Evolutionary conservation across 1,140 invertebrate genomes (phyloP).

Genomic region (Heliothis virescens): DNA sequence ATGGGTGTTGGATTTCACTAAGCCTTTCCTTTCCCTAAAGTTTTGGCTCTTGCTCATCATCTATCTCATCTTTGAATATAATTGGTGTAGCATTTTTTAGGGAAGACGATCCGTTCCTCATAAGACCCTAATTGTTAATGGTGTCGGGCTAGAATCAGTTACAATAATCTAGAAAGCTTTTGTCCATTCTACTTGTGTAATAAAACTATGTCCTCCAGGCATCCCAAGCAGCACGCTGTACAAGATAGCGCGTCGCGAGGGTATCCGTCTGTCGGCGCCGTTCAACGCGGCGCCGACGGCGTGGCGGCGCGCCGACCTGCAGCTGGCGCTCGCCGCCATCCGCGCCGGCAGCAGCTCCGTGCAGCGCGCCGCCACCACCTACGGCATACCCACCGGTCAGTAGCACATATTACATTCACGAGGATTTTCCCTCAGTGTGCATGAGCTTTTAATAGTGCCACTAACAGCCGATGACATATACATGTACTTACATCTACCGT

Average conservation of each 20-base stretch:
- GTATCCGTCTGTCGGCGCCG: conserved; percentile 94
- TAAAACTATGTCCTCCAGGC: conserved; percentile 71
- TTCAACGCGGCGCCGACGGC: conserved; percentile 96
- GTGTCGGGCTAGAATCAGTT: too few species aligned
- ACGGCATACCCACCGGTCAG: conserved; percentile 92
- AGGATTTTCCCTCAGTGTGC: neutral
- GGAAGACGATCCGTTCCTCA: too few species aligned
- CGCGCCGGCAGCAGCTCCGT: conserved; percentile 93
- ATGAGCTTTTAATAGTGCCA: neutral
- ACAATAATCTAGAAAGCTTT: too few species aligned
- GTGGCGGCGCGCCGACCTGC: conserved; percentile 94
- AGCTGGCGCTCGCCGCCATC: conserved; percentile 93
- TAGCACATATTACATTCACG: neutral
- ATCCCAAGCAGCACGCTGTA: conserved; percentile 96
- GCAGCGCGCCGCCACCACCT: conserved; percentile 93
- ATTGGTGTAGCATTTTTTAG: too few species aligned
- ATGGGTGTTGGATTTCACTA: neutral
- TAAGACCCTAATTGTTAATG: too few species aligned
- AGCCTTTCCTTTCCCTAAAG: too few species aligned
- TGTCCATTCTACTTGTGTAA: too few species aligned
- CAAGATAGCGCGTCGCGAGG: conserved; percentile 95
- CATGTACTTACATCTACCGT: neutral
- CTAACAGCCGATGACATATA: neutral
- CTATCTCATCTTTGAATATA: too few species aligned
- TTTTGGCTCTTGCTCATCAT: too few species aligned